Evolutionary conservation across 1,140 invertebrate species (phyloP).

Genomic region (Eufriesea mexicana): DNA sequence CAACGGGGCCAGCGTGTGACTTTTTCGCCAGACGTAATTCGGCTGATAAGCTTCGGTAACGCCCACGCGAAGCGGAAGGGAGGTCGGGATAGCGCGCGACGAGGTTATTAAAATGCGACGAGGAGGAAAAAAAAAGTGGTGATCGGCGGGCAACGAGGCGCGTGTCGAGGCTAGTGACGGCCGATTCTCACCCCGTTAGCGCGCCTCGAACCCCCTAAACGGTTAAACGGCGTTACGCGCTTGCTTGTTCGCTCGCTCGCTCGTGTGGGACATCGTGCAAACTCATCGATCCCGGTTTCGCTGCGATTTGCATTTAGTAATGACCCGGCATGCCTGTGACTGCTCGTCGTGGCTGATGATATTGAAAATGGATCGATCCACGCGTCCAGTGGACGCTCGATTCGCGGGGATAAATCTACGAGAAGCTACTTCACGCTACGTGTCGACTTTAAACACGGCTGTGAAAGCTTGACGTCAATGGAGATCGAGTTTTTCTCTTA

Average conservation of each 20-base stretch:
- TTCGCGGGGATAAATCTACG: constrained; percentile 36
- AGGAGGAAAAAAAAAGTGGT: constrained; percentile 62
- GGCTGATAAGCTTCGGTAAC: constrained; percentile 57
- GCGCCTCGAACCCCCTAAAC: constrained; percentile 64
- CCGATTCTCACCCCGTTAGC: constrained; percentile 71
- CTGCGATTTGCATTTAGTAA: constrained; percentile 78
- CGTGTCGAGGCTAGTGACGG: constrained; percentile 68
- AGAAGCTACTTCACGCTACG: constrained; percentile 31
- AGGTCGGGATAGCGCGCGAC: constrained; percentile 22
- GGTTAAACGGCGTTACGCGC: constrained; percentile 72
- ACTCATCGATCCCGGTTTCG: constrained; percentile 71
- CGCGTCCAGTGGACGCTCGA: constrained; percentile 29
- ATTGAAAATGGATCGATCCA: constrained; percentile 61
- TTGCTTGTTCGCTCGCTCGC: constrained; percentile 42
- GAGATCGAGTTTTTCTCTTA: background rate
- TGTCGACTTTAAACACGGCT: too few relatives aligned
- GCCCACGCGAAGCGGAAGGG: constrained; percentile 45
- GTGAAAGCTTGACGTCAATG: background rate
- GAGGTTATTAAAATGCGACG: constrained; percentile 73
- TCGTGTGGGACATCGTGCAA: constrained; percentile 64
- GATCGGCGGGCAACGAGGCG: constrained; percentile 73
- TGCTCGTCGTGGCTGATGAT: constrained; percentile 52
- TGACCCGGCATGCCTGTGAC: constrained; percentile 62
- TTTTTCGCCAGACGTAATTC: constrained; percentile 43
- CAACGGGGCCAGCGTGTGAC: constrained; percentile 34